Conservation (phyloP, 2,113 vertebrate species). For the Salvelinus sp. region DNA sequence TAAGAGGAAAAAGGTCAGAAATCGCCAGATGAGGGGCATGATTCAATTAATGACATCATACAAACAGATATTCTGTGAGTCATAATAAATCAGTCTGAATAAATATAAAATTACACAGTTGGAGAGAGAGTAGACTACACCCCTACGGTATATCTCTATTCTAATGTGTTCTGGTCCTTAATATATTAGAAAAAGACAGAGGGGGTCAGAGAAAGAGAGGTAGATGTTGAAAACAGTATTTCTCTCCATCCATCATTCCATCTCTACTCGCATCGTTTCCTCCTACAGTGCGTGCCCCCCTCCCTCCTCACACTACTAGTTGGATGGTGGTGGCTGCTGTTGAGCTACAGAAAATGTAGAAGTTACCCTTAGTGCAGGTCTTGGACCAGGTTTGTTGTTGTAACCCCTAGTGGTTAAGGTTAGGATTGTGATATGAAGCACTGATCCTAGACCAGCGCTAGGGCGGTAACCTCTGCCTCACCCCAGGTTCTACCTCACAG, state of each 20-base stretch:
- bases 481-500: slow-evolving; percentile 72
- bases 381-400: slow-evolving; percentile 5
- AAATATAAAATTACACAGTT: slow-evolving; percentile 20
- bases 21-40: background rate
- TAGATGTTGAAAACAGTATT: background rate
- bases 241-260: background rate
- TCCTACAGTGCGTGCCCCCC: slow-evolving; percentile 14
- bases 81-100: slow-evolving; percentile 6
- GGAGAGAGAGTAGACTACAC: slow-evolving; percentile 4
- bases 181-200: background rate
- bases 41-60: background rate
- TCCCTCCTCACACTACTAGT: background rate
- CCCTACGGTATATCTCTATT: background rate
- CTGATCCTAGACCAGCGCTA: slow-evolving; percentile 2
- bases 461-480: background rate
- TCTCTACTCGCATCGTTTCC: background rate
- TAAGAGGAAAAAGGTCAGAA: background rate
- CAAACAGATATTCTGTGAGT: background rate
- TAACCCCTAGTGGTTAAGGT: background rate
- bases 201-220: background rate
- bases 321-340: background rate
- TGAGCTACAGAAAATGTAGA: background rate
- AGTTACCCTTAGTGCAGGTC: background rate
- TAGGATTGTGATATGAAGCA: background rate
- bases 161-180: background rate